Base-by-base conservation (phyloP, 2,888 invertebrate genomes). In the Nectonema munidae region DNA sequence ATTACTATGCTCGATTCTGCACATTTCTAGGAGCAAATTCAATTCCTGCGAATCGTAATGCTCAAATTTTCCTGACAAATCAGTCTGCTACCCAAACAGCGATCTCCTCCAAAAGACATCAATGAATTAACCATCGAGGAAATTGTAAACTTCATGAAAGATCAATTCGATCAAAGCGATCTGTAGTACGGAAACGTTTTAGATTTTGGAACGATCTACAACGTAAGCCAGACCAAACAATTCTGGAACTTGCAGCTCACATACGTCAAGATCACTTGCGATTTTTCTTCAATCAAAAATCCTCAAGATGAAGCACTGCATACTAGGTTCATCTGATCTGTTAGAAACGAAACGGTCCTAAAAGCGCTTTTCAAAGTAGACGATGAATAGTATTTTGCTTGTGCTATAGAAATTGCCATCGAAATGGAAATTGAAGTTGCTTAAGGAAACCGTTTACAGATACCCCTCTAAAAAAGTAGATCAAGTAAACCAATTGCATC, bases 271-370 rank as follows among this genome's bases (percentile, higher is more conserved):
- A 42, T 16, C n/a, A n/a, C n/a, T n/a, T n/a, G n/a, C n/a, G n/a
- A n/a, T n/a, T n/a, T n/a, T n/a, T n/a, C n/a, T n/a, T 42, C 44
- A 14, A 44, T 42, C 44, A 42, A 39, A 21, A 42, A 44, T 41
- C 42, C 9, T 9, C 42, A n/a, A n/a, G n/a, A n/a, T n/a, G n/a
- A n/a, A n/a, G n/a, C n/a, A n/a, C n/a, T n/a, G n/a, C n/a, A n/a
- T 13, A 42, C 44, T 13, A 17, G 42, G 19, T 44, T 43, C 35
- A 41, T 43, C 17, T 43, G 42, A 18, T 25, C 44, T 3, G 36
- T 43, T 18, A 29, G 20, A 20, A 44, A 43, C 28, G 42, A 43
- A 29, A 25, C 42, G n/a, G 42, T 43, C 6, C 42, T 45, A 14
- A 43, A 43, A 30, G 43, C 43, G 11, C 19, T 43, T n/a, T 43